phyloP scores from a whole-genome alignment of 1,140 invertebrate species.

The Drosophila repletoides region DNA sequence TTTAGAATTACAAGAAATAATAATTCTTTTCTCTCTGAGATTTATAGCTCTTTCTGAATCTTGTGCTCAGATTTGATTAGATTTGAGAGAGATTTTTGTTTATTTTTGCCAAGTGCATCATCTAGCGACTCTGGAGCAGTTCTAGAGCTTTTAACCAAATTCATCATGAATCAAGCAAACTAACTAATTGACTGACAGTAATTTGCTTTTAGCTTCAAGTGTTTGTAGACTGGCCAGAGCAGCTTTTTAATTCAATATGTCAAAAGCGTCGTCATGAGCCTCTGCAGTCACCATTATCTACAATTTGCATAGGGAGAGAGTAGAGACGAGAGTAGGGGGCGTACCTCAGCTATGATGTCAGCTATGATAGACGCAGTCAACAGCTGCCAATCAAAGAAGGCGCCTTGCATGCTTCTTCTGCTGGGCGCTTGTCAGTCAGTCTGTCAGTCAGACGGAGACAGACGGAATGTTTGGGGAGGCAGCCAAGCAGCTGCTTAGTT shows the following conservation, averaged over 20 bases:
- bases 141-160: neutral
- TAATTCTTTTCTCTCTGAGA: no score
- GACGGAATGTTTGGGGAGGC: constrained; percentile 17
- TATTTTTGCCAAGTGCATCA: neutral
- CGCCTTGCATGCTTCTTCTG: constrained; percentile 14
- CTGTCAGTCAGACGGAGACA: constrained; percentile 25
- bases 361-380: constrained; percentile 47
- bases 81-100: neutral
- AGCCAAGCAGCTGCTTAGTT: constrained; percentile 54
- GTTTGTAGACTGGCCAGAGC: neutral
- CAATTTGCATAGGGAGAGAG: constrained; percentile 8
- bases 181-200: constrained; percentile 47
- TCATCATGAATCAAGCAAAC: constrained; percentile 11
- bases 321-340: neutral
- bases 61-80: neutral
- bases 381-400: constrained; percentile 60
- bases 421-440: constrained; percentile 29
- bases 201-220: constrained; percentile 46
- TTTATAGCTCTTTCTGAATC: neutral
- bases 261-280: constrained; percentile 40
- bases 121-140: neutral
- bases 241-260: constrained; percentile 66
- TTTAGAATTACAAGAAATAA: no score
- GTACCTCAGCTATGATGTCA: neutral
- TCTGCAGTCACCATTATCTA: constrained; percentile 6